phyloP scores from a whole-genome alignment of 2,888 invertebrate species.

The Pelosia muscerda region DNA sequence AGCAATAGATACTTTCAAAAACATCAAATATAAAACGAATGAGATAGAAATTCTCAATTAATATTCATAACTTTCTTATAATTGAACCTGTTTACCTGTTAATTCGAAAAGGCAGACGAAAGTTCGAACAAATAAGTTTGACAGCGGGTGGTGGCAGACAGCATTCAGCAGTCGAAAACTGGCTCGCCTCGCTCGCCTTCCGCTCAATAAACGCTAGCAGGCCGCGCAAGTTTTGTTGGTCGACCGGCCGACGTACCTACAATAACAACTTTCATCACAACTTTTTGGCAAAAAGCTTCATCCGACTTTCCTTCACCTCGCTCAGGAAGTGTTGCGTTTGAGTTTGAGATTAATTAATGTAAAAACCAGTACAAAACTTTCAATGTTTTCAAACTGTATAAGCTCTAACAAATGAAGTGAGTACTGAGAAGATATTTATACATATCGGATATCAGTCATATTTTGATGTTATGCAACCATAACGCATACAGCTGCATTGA shows the following conservation, averaged over 20 bases:
- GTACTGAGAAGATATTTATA: background rate
- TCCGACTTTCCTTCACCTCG: constrained; percentile 51
- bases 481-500: no score
- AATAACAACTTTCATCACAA: constrained; percentile 65
- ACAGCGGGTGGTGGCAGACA: constrained; percentile 38
- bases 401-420: constrained; percentile 23
- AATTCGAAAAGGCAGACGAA: constrained; percentile 54
- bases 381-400: constrained; percentile 33
- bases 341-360: constrained; percentile 43
- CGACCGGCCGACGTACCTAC: constrained; percentile 47
- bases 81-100: constrained; percentile 41
- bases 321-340: constrained; percentile 42
- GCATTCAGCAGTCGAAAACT: constrained; percentile 36
- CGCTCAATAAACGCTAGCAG: constrained; percentile 67
- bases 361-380: constrained; percentile 32
- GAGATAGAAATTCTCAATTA: background rate
- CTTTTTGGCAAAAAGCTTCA: constrained; percentile 63
- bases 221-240: constrained; percentile 55
- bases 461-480: no score
- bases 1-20: background rate
- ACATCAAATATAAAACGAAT: background rate
- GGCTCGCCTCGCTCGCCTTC: constrained; percentile 56
- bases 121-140: constrained; percentile 58
- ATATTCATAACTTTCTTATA: background rate
- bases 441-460: background rate